phyloP scores from a whole-genome alignment of 2,888 invertebrate species.

The Hypercompe scribonia region DNA sequence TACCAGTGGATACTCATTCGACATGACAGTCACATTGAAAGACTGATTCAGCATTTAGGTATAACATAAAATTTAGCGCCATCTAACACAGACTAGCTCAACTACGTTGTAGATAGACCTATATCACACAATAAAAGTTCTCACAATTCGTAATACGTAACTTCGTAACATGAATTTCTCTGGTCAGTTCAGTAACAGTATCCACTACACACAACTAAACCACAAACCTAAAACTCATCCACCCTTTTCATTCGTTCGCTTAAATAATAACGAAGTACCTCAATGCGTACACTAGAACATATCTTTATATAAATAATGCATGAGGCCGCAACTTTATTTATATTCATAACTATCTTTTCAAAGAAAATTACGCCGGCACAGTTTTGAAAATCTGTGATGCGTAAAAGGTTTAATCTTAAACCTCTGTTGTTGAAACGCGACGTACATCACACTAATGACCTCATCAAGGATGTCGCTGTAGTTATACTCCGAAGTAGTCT shows the following conservation, averaged over 20 bases:
- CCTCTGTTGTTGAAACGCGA: not conserved
- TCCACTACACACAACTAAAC: not conserved
- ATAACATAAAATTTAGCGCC: not conserved
- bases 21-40: not conserved
- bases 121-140: not conserved
- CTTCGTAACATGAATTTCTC: not conserved
- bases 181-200: not conserved
- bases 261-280: not conserved
- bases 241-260: not conserved
- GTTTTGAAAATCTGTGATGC: not conserved
- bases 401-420: not conserved
- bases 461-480: not conserved
- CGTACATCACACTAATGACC: not conserved
- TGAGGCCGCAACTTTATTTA: slow-evolving; percentile 13
- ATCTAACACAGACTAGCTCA: not conserved
- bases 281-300: not conserved
- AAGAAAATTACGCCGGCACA: slow-evolving; percentile 2
- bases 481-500: not conserved
- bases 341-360: slow-evolving; percentile 13
- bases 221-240: not conserved
- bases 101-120: not conserved
- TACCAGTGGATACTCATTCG: not conserved
- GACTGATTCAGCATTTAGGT: not conserved
- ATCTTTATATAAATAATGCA: slow-evolving; percentile 11
- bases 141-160: not conserved